phyloP scores from a whole-genome alignment of 1,140 invertebrate species.

The Druon quercuslanigerum region DNA sequence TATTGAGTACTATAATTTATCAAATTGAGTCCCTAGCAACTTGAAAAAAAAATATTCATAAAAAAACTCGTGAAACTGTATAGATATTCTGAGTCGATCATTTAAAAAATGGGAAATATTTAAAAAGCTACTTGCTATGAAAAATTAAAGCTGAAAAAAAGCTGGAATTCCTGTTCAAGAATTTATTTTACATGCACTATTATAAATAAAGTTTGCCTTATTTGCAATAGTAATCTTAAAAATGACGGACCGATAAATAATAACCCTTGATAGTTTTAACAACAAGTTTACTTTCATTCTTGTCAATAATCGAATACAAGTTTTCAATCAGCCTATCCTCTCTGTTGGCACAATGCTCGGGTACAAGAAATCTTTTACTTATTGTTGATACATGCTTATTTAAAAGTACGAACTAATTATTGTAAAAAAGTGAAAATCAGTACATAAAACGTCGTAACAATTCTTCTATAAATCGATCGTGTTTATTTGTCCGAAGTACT shows the following conservation, averaged over 20 bases:
- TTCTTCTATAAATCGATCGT: no score
- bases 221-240: background rate
- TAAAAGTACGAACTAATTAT: background rate
- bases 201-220: background rate
- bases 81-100: no score
- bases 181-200: no score
- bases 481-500: no score
- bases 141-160: no score
- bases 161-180: no score
- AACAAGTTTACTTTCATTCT: background rate
- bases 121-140: no score
- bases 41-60: no score
- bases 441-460: background rate
- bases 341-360: background rate
- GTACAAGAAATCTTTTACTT: background rate
- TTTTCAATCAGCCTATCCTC: conserved; percentile 2
- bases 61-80: no score
- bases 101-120: no score
- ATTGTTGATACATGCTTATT: background rate
- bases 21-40: no score
- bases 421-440: background rate
- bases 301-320: conserved; percentile 2
- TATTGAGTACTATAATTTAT: no score
- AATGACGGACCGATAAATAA: background rate
- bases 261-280: background rate